These are phyloP conservation scores for Porites rus DNA, from an alignment of 92 coral and sea anemone species.

Conservation along the genomic window DNA sequence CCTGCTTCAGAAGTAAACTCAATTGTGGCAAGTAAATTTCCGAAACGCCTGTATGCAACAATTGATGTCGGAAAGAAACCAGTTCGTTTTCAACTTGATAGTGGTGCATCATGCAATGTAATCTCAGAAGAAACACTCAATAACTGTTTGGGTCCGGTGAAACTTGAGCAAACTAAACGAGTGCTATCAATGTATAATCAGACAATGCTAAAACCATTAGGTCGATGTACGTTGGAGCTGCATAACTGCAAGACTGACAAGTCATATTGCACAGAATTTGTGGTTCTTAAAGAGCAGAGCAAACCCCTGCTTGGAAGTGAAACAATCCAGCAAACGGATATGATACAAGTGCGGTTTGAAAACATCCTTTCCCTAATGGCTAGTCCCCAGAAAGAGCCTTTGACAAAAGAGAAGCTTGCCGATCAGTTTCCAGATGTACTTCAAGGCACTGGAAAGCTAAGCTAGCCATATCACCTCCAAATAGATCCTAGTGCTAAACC, in stretches of 20 bases:
- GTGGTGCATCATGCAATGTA: slow-evolving; percentile 61
- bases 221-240: slow-evolving; percentile 1
- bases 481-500: slow-evolving; percentile 14
- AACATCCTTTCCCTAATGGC: slow-evolving; percentile 44
- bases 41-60: slow-evolving; percentile 46
- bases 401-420: slow-evolving; percentile 41
- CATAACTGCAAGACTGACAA: not conserved
- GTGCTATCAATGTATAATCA: slow-evolving; percentile 27
- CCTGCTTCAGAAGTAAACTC: slow-evolving; percentile 1
- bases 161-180: not conserved
- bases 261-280: not conserved
- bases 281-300: not conserved
- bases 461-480: slow-evolving; percentile 46
- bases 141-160: slow-evolving; percentile 47
- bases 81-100: slow-evolving; percentile 61
- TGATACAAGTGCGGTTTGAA: slow-evolving; percentile 34
- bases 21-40: slow-evolving; percentile 15
- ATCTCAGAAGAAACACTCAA: slow-evolving; percentile 35
- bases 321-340: slow-evolving; percentile 53
- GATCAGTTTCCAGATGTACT: slow-evolving; percentile 49
- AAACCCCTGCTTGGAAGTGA: slow-evolving; percentile 55
- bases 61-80: slow-evolving; percentile 51
- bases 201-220: slow-evolving; percentile 4
- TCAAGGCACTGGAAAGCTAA: slow-evolving; percentile 53
- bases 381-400: not conserved